Percentiles rank a stretch among this genome's conserved stretches.
Conservation (phyloP, 2,888 invertebrate genomes). For the Spodoptera littoralis region DNA sequence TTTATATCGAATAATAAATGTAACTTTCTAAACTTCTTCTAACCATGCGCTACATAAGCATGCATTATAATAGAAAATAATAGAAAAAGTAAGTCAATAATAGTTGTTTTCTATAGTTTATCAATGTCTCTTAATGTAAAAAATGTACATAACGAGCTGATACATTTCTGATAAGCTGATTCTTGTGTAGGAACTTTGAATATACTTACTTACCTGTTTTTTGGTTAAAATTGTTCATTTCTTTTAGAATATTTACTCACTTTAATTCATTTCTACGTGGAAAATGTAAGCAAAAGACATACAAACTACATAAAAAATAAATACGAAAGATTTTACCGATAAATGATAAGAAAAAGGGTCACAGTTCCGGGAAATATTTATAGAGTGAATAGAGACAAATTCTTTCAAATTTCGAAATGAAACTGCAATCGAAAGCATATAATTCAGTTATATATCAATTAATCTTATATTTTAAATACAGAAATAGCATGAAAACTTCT, state of each 20-base stretch:
- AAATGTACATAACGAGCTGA: too few species aligned
- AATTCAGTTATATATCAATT: not conserved
- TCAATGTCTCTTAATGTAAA: too few species aligned
- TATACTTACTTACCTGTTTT: too few species aligned
- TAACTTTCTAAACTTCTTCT: not conserved
- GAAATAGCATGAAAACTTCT: not conserved
- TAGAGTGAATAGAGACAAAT: not conserved
- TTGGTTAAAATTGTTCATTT: too few species aligned
- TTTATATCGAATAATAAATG: not conserved
- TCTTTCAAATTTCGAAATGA: constrained; percentile 9
- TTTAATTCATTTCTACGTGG: too few species aligned
- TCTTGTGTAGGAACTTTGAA: too few species aligned
- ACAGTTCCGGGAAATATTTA: constrained; percentile 15
- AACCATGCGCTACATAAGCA: constrained; percentile 3
- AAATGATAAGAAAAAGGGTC: constrained; percentile 16
- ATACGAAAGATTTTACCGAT: constrained; percentile 10
- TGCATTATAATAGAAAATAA: not conserved
- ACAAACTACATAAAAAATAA: not conserved
- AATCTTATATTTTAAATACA: not conserved
- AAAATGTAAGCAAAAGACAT: too few species aligned
- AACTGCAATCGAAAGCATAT: not conserved
- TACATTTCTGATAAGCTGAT: too few species aligned
- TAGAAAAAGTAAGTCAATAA: not conserved
- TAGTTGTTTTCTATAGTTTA: too few species aligned
- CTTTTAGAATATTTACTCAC: too few species aligned